These are phyloP conservation scores for Hypena proboscidalis DNA, from an alignment of 2,888 invertebrate genomes.

Conservation along the genomic window DNA sequence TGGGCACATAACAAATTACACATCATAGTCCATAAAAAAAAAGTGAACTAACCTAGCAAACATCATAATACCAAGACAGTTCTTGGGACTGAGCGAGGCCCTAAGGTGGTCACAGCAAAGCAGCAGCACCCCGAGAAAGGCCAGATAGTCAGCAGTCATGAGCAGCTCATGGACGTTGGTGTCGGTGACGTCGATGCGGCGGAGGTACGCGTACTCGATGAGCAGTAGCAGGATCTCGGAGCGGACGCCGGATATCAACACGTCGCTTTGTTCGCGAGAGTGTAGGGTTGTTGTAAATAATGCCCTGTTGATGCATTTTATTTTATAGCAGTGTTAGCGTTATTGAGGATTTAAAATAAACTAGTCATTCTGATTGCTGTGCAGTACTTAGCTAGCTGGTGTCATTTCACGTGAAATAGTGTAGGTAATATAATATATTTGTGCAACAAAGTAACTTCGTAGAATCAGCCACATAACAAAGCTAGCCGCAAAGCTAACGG, in stretches of 20 bases:
- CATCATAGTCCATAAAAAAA: not conserved
- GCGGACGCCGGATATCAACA: conserved; percentile 91
- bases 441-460: no score
- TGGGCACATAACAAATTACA: no score
- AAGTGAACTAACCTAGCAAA: conserved; percentile 88
- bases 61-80: conserved; percentile 93
- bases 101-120: conserved; percentile 92
- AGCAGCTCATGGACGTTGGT: conserved; percentile 93
- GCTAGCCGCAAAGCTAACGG: no score
- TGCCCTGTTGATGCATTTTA: conserved; percentile 80
- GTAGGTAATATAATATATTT: no score
- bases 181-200: conserved; percentile 90
- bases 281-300: conserved; percentile 93
- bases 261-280: conserved; percentile 88
- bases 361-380: no score
- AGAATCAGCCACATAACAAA: no score
- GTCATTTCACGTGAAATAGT: no score
- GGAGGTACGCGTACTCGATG: conserved; percentile 94
- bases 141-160: conserved; percentile 94
- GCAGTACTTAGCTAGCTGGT: no score
- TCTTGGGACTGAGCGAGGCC: conserved; percentile 88
- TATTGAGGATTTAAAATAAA: no score
- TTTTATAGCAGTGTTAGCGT: conserved; percentile 4
- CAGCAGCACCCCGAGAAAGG: conserved; percentile 92
- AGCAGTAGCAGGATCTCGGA: conserved; percentile 91